Conservation (phyloP, 2,113 vertebrate species). For the Grammomys dolichurus region DNA sequence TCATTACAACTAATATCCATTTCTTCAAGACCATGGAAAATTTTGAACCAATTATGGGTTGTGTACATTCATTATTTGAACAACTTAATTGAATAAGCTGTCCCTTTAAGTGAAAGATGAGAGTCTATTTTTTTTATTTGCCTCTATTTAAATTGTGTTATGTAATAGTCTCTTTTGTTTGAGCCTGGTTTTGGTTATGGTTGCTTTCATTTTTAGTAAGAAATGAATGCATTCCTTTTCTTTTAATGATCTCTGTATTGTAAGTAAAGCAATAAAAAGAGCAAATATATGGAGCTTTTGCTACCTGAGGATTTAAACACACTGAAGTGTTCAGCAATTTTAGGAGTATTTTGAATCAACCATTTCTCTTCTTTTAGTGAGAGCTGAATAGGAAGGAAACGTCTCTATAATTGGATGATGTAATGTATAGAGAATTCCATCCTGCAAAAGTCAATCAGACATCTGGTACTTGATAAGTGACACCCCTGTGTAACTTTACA, state of each 20-base stretch:
- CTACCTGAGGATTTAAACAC: background rate
- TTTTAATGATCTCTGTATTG: background rate
- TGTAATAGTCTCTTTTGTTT: background rate
- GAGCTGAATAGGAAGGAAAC: background rate
- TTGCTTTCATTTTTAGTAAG: conserved; percentile 8
- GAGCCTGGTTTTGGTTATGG: background rate
- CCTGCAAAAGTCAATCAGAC: conserved; percentile 5
- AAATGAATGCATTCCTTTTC: background rate
- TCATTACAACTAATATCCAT: background rate
- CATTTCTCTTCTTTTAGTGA: background rate
- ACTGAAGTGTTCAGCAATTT: background rate
- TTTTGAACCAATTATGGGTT: background rate
- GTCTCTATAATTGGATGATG: background rate
- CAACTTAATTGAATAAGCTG: background rate
- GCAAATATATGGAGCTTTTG: background rate
- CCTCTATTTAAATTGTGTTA: background rate
- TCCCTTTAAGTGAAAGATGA: background rate
- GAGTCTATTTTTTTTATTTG: background rate
- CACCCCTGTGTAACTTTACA: conserved; percentile 24
- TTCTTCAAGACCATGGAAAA: background rate
- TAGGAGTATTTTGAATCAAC: background rate
- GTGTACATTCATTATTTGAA: background rate
- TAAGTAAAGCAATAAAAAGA: background rate
- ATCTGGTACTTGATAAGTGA: background rate
- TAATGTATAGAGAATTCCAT: background rate